Base-by-base conservation (phyloP, 2,113 vertebrate species). In the Pyxicephalus adspersus region DNA sequence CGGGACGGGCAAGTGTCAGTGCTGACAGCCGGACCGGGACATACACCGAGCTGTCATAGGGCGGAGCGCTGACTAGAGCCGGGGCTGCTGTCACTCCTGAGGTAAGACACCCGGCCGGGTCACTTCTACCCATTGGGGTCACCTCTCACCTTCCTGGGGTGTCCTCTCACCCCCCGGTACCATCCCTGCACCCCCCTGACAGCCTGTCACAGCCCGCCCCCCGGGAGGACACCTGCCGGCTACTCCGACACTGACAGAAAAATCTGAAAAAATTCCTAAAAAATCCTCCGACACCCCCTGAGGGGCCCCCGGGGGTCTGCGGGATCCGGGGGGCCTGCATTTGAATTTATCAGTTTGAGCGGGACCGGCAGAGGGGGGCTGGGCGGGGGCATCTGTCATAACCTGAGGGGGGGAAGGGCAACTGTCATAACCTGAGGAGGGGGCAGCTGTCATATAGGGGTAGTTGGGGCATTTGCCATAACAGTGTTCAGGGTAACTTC, bases 271-370 rank as follows among this genome's bases (percentile, higher is more conserved):
- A 86, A 88, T 52, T 29, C 29, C 17, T 13, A 85, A 81, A 88
- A 86, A 88, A 52, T 29, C 29, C 16, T 13, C 22, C 83, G 86
- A 83, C 76, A 83, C 68, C 45, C 26, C 26, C 6, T 0, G 52
- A 19, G 11, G 15, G 16, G 63, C 64, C 55, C 63, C 2, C 54
- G 29, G 54, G 6, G 17, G 3, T 22, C 80, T 79, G 83, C 64
- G 81, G 82, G 76, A 83, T 87, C 88, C 26, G 86, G 86, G 18
- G 51, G 38, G 45, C n/a, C 51, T 3, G 1, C 85, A 86, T 92
- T 89, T 90, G 87, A 86, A 54, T 75, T 67, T 84, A 76, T 74
- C 66, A 86, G 89, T 93, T 94, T 94, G 92, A 94, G 92, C 93
- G 94, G 92, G 93, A 94, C 90, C n/a, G 19, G 19, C 86, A 55